These are phyloP conservation scores for Leucozona laternaria DNA, from an alignment of 2,888 invertebrate species.

Conservation along the genomic window DNA sequence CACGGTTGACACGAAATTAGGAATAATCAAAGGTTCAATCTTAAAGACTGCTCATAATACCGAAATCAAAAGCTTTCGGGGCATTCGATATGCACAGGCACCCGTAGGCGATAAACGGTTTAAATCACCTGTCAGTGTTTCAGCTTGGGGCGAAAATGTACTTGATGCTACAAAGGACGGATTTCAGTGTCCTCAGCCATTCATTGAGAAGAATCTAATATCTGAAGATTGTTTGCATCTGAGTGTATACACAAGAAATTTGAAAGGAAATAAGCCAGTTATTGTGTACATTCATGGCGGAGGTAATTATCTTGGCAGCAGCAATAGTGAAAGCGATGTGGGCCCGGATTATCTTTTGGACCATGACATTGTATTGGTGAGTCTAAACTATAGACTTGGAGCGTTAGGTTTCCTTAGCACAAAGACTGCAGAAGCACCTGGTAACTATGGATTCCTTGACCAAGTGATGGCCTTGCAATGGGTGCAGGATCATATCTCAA, in stretches of 20 bases:
- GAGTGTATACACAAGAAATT: slow-evolving; percentile 85
- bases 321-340: slow-evolving; percentile 77
- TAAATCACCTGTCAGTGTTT: slow-evolving; percentile 80
- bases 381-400: slow-evolving; percentile 81
- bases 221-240: slow-evolving; percentile 88
- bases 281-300: slow-evolving; percentile 81
- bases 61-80: slow-evolving; percentile 83
- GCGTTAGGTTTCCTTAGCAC: slow-evolving; percentile 86
- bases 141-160: slow-evolving; percentile 80
- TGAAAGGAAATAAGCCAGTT: slow-evolving; percentile 75
- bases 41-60: slow-evolving; percentile 83
- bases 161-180: slow-evolving; percentile 83
- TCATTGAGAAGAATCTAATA: slow-evolving; percentile 76
- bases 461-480: slow-evolving; percentile 87
- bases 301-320: slow-evolving; percentile 79
- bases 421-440: slow-evolving; percentile 86
- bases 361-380: slow-evolving; percentile 79
- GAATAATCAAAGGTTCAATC: slow-evolving; percentile 82
- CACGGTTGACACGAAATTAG: slow-evolving; percentile 79
- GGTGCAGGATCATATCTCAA: slow-evolving; percentile 86
- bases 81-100: slow-evolving; percentile 83
- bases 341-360: slow-evolving; percentile 80
- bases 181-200: slow-evolving; percentile 80
- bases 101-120: slow-evolving; percentile 83
- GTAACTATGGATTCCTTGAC: slow-evolving; percentile 88